These are phyloP conservation scores for Gymnocypris eckloni DNA, from an alignment of 2,797 vertebrate species.

Conservation along the genomic window DNA sequence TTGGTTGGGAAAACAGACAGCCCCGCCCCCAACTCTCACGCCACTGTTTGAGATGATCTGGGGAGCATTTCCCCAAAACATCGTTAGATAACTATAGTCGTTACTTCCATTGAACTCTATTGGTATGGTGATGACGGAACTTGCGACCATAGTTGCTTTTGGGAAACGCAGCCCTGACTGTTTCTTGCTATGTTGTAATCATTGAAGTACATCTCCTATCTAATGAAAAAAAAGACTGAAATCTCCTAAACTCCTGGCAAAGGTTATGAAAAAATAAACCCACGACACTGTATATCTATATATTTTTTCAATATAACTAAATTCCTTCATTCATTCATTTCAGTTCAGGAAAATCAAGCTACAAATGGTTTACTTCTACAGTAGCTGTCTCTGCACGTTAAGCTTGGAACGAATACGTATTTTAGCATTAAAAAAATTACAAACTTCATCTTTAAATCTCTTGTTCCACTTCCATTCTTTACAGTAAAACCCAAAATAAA, in stretches of 20 bases:
- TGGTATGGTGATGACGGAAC: no score
- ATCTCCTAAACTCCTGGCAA: no score
- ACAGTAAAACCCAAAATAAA: slow-evolving; percentile 10
- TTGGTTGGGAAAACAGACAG: background rate
- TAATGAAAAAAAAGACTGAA: no score
- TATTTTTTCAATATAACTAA: no score
- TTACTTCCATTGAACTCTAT: no score
- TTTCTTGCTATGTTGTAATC: no score
- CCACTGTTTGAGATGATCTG: background rate
- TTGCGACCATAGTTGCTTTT: no score
- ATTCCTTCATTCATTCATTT: background rate
- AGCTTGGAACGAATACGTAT: background rate
- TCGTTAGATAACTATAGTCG: background rate
- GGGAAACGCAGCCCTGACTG: no score
- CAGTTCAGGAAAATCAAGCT: background rate
- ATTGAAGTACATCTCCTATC: no score
- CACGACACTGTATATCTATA: no score
- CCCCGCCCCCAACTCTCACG: background rate
- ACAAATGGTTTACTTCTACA: background rate
- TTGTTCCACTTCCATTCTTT: background rate
- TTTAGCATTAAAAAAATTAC: background rate
- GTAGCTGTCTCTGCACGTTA: background rate
- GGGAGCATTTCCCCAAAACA: background rate
- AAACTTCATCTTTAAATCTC: background rate
- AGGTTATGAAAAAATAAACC: no score